Base-by-base conservation (phyloP, 2,888 invertebrate genomes). In the Lacanobia wlatinum region DNA sequence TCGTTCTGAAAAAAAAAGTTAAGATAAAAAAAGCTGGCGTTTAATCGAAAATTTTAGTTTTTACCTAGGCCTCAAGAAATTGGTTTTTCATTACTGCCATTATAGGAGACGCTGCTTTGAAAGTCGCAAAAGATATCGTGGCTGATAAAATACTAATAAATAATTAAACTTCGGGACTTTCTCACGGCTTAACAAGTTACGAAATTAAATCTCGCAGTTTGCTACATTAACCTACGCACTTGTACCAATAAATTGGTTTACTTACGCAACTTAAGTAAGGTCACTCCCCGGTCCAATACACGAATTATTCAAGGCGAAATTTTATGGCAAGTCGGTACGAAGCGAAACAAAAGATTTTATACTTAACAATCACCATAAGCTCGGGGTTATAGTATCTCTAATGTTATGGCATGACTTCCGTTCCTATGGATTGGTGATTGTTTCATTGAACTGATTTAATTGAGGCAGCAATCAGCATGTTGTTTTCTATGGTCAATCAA, bases 181-280 rank as follows among this genome's bases (percentile, higher is more conserved):
- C 65, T 70, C 61, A 74, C 43, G 50, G 21, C 10, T 46, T 52
- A 56, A 50, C n/a, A 43, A 61, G 56, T 82, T 74, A 69, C 68
- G 60, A 72, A 76, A 80, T 69, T 10, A 34, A 59, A 65, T 62
- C 53, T 60, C 58, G 50, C 28, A 62, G 63, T 60, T 70, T 58
- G 56, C 56, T 73, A 61, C 43, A n/a, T 55, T 77, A 73, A 74
- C 76, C 61, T 76, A 83, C 78, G 76, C 81, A 83, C 78, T 80
- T 67, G 48, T 48, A 71, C 46, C 68, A 72, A 83, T 72, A 60
- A 65, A 78, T 81, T 79, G 77, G 55, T 61, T 75, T 10, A 75
- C 67, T 84, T 86, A 77, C 83, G 85, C 76, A 86, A 86, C 66
- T 16, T 66, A 56, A 73, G 59, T 56, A 82, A 84, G 85, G 76